phyloP scores from a whole-genome alignment of 2,888 invertebrate species.

The Polyommatus iphigenia region DNA sequence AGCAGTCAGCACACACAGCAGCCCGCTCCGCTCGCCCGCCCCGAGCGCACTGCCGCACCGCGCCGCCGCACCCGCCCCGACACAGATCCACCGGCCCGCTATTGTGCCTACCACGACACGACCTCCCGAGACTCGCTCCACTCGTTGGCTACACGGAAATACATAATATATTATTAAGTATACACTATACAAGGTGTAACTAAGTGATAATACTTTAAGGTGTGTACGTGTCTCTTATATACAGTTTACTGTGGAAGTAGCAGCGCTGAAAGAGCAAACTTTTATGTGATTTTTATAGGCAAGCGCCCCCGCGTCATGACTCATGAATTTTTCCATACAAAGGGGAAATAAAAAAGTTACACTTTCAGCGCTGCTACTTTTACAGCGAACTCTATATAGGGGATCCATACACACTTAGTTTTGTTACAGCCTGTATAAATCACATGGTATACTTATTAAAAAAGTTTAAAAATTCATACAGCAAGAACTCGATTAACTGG shows the following conservation, averaged over 20 bases:
- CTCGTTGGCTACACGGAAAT: neutral
- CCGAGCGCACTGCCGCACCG: constrained; percentile 35
- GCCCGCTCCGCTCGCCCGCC: constrained; percentile 37
- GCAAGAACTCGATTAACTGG: no score
- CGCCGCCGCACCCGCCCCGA: neutral
- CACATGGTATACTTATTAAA: no score
- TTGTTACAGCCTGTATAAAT: no score
- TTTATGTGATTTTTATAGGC: neutral
- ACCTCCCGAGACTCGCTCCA: constrained; percentile 34
- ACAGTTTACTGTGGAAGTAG: neutral
- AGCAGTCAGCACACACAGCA: constrained; percentile 30
- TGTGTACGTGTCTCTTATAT: neutral
- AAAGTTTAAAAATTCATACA: no score
- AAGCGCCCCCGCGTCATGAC: neutral
- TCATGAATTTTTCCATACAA: neutral
- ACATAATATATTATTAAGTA: no score
- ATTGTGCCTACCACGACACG: neutral
- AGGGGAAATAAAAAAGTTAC: neutral
- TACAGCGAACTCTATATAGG: neutral
- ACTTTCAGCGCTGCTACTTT: neutral
- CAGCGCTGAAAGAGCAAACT: neutral
- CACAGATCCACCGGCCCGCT: neutral
- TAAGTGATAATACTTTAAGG: no score
- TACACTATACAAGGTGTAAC: no score
- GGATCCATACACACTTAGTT: no score